Percentiles rank a stretch among this genome's conserved stretches.
Evolutionary conservation across 2,797 vertebrate species (phyloP).

Genomic region (Kryptolebias ocellatus): DNA sequence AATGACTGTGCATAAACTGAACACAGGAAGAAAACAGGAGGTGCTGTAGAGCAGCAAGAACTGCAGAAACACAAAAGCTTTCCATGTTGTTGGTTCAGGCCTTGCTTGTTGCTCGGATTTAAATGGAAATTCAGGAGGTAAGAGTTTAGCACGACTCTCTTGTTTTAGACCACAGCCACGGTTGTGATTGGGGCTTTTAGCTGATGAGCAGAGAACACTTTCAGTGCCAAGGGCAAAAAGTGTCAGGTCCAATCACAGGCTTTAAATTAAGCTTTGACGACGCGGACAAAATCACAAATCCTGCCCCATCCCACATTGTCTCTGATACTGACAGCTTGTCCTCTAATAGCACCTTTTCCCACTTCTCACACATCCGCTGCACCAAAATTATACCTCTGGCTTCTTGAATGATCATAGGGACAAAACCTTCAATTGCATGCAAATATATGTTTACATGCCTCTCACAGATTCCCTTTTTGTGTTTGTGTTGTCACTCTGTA

Average conservation of each 20-base stretch:
- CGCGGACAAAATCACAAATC: slow-evolving; percentile 9
- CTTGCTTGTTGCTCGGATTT: not conserved
- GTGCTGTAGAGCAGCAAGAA: slow-evolving; percentile 12
- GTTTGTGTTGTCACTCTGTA: slow-evolving; percentile 23
- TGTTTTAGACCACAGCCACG: slow-evolving; percentile 16
- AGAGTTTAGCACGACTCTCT: slow-evolving; percentile 27
- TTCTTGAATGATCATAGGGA: slow-evolving; percentile 47
- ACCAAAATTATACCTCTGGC: slow-evolving; percentile 58
- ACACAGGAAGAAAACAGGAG: slow-evolving; percentile 29
- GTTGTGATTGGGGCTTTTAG: slow-evolving; percentile 58
- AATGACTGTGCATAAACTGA: slow-evolving; percentile 64
- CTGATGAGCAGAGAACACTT: slow-evolving; percentile 58
- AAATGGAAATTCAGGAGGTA: slow-evolving; percentile 6
- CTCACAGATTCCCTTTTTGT: slow-evolving; percentile 11
- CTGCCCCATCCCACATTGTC: slow-evolving; percentile 17
- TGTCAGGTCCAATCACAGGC: slow-evolving; percentile 55
- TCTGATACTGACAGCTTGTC: slow-evolving; percentile 27
- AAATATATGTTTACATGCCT: slow-evolving; percentile 35
- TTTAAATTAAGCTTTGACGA: slow-evolving; percentile 45
- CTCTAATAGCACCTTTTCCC: slow-evolving; percentile 50
- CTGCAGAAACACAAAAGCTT: slow-evolving; percentile 16
- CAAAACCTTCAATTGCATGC: slow-evolving; percentile 56
- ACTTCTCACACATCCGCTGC: slow-evolving; percentile 45
- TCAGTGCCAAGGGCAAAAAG: slow-evolving; percentile 36
- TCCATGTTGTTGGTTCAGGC: not conserved